These are phyloP conservation scores for Macropis europaea DNA, from an alignment of 2,888 invertebrate genomes.

Conservation along the genomic window DNA sequence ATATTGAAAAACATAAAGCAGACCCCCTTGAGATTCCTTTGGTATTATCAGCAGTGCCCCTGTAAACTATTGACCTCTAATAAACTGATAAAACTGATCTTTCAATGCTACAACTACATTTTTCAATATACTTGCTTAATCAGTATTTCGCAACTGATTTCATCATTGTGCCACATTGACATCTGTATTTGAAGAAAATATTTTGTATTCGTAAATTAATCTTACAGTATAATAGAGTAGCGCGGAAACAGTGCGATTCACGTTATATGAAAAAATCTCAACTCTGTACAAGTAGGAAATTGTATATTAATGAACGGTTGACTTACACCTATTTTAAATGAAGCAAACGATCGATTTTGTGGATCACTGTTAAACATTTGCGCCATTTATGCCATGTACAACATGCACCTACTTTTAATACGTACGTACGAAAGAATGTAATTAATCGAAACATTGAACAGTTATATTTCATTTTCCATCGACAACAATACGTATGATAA, in stretches of 20 bases:
- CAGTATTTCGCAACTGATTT: slow-evolving; percentile 69
- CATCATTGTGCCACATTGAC: slow-evolving; percentile 58
- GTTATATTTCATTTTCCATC: neutral
- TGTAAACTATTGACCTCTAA: slow-evolving; percentile 75
- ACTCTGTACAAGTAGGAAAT: too few relatives aligned
- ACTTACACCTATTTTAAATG: too few relatives aligned
- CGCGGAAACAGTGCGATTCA: neutral
- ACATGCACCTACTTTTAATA: too few relatives aligned
- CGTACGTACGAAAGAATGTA: neutral
- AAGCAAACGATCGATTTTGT: too few relatives aligned
- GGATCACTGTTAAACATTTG: too few relatives aligned
- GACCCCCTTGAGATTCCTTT: slow-evolving; percentile 69
- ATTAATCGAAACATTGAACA: neutral
- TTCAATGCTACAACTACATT: slow-evolving; percentile 44
- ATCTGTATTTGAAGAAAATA: slow-evolving; percentile 31
- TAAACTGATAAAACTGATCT: slow-evolving; percentile 54
- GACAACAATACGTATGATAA: neutral
- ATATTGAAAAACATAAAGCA: slow-evolving; percentile 40
- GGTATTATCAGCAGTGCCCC: slow-evolving; percentile 67
- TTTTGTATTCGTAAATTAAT: slow-evolving; percentile 37
- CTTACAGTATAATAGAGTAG: neutral
- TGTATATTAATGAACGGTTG: too few relatives aligned
- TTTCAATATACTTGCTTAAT: slow-evolving; percentile 51
- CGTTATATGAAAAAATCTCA: neutral
- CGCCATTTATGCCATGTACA: too few relatives aligned